These are phyloP conservation scores for Pseudorhiza aurosa DNA, from an alignment of 30 jellyfish, hydroid and myxozoan species.

Conservation along the genomic window DNA sequence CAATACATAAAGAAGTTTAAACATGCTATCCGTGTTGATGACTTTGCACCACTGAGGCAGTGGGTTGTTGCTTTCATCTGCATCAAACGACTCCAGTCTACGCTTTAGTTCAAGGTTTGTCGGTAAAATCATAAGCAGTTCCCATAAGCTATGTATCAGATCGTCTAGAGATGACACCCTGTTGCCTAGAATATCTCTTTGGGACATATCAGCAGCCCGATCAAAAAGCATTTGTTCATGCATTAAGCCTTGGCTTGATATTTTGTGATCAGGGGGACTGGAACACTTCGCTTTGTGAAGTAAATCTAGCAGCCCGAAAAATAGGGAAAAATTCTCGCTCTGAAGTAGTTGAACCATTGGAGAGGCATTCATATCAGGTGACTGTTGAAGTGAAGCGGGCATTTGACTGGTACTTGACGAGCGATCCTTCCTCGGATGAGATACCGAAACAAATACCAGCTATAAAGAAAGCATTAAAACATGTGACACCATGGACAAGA, in stretches of 20 bases:
- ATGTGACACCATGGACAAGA: background rate
- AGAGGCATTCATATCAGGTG: conserved; percentile 93
- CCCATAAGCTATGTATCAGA: conserved; percentile 89
- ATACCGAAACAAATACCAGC: conserved; percentile 93
- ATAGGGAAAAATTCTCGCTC: conserved; percentile 62
- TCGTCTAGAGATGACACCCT: conserved; percentile 61
- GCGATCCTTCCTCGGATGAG: conserved; percentile 88
- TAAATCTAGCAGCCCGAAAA: conserved; percentile 83
- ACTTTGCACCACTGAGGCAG: conserved; percentile 61
- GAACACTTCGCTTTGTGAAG: conserved; percentile 50
- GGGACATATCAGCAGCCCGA: background rate
- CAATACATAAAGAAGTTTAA: conserved; percentile 78
- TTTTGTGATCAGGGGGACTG: background rate
- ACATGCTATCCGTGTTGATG: conserved; percentile 72
- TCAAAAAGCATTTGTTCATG: background rate
- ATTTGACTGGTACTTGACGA: conserved; percentile 57
- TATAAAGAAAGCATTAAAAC: conserved; percentile 1
- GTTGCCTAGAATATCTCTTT: background rate
- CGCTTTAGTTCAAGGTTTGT: conserved; percentile 68
- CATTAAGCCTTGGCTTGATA: too few relatives aligned
- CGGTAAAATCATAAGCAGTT: conserved; percentile 86
- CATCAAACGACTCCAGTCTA: conserved; percentile 47
- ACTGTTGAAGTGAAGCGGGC: conserved; percentile 86
- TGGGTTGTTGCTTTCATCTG: conserved; percentile 1
- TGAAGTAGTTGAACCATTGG: conserved; percentile 90